A percentile compares a stretch with the other conserved stretches of the same genome.
Evolutionary conservation across 2,888 invertebrate species (phyloP).

Genomic region (Autographa pulchrina): DNA sequence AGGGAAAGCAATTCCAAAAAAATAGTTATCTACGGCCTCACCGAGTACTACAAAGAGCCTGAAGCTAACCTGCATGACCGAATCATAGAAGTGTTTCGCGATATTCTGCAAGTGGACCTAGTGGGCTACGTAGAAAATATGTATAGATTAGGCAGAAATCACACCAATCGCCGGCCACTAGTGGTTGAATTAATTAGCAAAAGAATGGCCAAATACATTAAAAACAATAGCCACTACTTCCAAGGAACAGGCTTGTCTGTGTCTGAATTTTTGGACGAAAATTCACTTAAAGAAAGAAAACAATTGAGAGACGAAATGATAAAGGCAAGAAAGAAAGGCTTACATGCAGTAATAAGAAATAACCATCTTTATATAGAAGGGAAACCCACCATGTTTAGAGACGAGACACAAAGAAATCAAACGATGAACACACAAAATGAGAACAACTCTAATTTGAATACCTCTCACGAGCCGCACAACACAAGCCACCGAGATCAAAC

Average conservation of each 20-base stretch:
- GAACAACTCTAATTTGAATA: background rate
- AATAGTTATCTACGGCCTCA: slow-evolving; percentile 9
- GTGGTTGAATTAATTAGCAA: slow-evolving; percentile 3
- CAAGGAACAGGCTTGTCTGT: slow-evolving; percentile 10
- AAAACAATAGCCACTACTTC: background rate
- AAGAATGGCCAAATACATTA: background rate
- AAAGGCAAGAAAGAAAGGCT: background rate
- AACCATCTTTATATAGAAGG: slow-evolving; percentile 6
- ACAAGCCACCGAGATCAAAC: background rate
- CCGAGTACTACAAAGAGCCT: slow-evolving; percentile 7
- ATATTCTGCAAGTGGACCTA: slow-evolving; percentile 1
- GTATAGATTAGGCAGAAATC: slow-evolving; percentile 5
- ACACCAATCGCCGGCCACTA: background rate
- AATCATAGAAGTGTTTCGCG: background rate
- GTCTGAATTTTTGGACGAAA: slow-evolving; percentile 12
- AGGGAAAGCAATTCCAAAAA: slow-evolving; percentile 12
- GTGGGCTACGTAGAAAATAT: slow-evolving; percentile 10
- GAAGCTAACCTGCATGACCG: background rate
- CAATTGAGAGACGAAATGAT: background rate
- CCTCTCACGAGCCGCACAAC: background rate
- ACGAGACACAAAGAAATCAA: too few relatives aligned
- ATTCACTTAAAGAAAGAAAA: background rate
- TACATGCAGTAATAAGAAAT: background rate
- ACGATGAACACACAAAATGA: background rate
- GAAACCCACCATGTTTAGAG: too few relatives aligned